Percentiles rank a stretch among this genome's conserved stretches.
These are phyloP conservation scores for Steatocranus sp. DNA, from an alignment of 2,797 vertebrate genomes.

Conservation along the genomic window DNA sequence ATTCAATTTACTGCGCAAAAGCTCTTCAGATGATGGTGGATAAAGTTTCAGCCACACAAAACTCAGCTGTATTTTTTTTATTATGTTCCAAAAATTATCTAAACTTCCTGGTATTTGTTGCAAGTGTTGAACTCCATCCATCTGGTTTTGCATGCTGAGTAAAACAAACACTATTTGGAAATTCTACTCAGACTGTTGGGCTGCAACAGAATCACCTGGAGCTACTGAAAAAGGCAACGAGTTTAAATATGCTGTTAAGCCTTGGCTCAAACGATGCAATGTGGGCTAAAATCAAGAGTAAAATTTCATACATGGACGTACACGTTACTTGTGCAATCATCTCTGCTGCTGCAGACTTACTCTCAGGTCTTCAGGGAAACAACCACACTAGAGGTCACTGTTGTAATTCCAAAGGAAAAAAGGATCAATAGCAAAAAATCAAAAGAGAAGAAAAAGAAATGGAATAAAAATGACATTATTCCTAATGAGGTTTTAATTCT, in stretches of 20 bases:
- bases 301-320: not conserved
- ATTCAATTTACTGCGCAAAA: not conserved
- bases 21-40: not conserved
- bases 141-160: slow-evolving; percentile 11
- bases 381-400: slow-evolving; percentile 97
- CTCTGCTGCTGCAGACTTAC: not conserved
- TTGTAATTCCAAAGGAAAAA: slow-evolving; percentile 80
- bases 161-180: slow-evolving; percentile 30
- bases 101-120: not conserved
- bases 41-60: not conserved
- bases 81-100: not conserved
- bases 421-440: not conserved
- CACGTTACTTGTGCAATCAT: not conserved
- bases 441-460: not conserved
- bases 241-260: not conserved
- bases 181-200: not conserved
- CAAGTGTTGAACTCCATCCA: not conserved
- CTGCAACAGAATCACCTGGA: not conserved
- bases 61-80: not conserved
- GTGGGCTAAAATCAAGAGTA: not conserved
- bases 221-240: not conserved
- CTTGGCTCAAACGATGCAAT: not conserved
- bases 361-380: not conserved
- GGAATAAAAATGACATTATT: not conserved
- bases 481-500: not conserved